A percentile compares a stretch with the other conserved stretches of the same genome.
These are phyloP conservation scores for Pseudomyrmex cubaensis DNA, from an alignment of 1,140 invertebrate species.

Conservation along the genomic window DNA sequence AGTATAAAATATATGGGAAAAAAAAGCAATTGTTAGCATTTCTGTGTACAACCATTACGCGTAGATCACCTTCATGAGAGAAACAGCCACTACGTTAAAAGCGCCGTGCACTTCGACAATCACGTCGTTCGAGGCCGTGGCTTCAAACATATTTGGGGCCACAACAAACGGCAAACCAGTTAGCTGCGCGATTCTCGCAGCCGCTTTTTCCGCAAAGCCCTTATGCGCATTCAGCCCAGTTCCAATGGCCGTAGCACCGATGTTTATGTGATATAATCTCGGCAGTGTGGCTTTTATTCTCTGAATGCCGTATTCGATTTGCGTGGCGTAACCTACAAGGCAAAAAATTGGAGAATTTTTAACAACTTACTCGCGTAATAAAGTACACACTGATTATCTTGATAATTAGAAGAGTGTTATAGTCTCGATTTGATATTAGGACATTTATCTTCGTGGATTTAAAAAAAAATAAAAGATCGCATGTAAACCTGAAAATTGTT, in stretches of 20 bases:
- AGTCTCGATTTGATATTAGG: no score
- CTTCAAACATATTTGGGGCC: conserved; percentile 99
- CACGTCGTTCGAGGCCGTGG: conserved; percentile 96
- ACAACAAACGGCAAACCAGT: conserved; percentile 95
- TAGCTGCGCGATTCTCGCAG: conserved; percentile 91
- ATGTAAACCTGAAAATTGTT: conserved; percentile 94
- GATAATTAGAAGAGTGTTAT: no score
- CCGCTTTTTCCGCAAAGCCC: conserved; percentile 96
- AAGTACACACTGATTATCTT: no score
- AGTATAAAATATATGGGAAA: not conserved
- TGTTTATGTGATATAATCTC: conserved; percentile 94
- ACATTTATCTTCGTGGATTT: conserved; percentile 21
- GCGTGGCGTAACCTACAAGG: conserved; percentile 91
- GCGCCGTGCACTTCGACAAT: conserved; percentile 98
- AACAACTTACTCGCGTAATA: no score
- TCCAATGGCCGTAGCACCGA: conserved; percentile 99
- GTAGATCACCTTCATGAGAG: conserved; percentile 93
- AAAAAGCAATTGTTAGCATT: not conserved
- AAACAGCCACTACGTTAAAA: conserved; percentile 96
- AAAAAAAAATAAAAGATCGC: not conserved
- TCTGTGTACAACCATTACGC: not conserved
- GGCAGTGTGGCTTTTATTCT: conserved; percentile 95
- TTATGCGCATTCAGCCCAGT: conserved; percentile 96
- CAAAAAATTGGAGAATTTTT: no score
- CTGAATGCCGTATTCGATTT: conserved; percentile 94